Evolutionary conservation across 2,888 invertebrate species (phyloP).

Genomic region (Drosophila kanekoi): DNA sequence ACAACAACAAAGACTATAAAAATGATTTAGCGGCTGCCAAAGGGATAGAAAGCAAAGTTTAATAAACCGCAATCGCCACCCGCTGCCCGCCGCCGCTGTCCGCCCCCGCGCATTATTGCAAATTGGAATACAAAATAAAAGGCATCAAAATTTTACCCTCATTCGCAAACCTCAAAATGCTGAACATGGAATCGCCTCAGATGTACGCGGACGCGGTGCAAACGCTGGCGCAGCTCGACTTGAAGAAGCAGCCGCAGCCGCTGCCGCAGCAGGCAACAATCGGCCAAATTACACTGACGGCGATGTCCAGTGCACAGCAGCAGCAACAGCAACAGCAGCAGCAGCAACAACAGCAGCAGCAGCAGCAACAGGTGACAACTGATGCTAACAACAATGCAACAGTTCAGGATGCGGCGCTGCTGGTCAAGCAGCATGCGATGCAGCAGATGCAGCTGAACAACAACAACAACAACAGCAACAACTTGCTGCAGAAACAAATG

Average conservation of each 20-base stretch:
- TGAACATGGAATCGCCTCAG: conserved; percentile 86
- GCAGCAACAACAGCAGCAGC: conserved; percentile 65
- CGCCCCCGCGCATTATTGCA: neutral
- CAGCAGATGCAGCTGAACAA: conserved; percentile 84
- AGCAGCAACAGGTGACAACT: conserved; percentile 67
- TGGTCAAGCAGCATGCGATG: conserved; percentile 84
- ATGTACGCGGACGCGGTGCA: conserved; percentile 85
- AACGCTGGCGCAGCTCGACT: conserved; percentile 85
- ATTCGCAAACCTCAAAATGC: conserved; percentile 83
- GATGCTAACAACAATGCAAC: conserved; percentile 70
- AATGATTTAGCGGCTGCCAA: conserved; percentile 32
- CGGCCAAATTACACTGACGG: conserved; percentile 84
- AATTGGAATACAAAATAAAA: conserved; percentile 50
- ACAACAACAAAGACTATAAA: conserved; percentile 4
- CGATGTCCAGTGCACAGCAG: conserved; percentile 82
- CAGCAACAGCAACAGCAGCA: conserved; percentile 69
- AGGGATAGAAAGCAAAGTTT: neutral
- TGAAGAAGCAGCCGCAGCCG: conserved; percentile 84
- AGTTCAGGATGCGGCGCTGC: conserved; percentile 78
- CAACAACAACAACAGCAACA: conserved; percentile 84
- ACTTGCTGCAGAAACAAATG: conserved; percentile 87
- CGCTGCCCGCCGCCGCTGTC: neutral
- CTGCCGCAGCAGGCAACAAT: conserved; percentile 84
- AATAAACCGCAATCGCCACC: neutral
- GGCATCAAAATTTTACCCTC: conserved; percentile 83